Conservation (phyloP, 2,888 invertebrate species). For the Dolomedes plantarius region DNA sequence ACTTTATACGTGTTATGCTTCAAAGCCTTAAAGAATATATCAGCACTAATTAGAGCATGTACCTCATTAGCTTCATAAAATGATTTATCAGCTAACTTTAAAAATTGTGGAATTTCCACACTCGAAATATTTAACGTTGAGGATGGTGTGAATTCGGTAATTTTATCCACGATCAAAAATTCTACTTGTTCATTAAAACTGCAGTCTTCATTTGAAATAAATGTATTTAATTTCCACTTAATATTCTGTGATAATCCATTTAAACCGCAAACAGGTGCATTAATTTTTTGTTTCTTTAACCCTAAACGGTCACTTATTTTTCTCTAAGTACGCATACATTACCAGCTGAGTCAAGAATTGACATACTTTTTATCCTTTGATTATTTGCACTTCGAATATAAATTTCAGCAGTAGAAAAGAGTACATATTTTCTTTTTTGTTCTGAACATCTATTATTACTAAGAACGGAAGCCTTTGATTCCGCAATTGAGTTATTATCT, state of each 20-base stretch:
- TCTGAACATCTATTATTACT: background rate
- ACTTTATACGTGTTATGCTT: background rate
- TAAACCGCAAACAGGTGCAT: background rate
- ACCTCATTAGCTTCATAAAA: slow-evolving; percentile 11
- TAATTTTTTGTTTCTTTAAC: background rate
- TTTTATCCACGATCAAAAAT: background rate
- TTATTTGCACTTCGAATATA: background rate
- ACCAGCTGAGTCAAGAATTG: background rate
- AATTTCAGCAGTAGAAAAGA: background rate
- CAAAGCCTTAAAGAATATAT: background rate
- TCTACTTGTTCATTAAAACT: background rate
- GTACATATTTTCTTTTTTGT: background rate
- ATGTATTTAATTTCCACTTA: background rate
- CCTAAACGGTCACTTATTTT: background rate
- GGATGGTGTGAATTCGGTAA: background rate
- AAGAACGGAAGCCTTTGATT: background rate
- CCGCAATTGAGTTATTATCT: background rate
- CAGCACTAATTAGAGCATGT: background rate
- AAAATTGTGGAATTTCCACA: background rate
- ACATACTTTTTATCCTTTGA: background rate
- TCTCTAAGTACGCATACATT: background rate
- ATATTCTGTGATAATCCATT: background rate
- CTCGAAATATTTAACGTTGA: background rate
- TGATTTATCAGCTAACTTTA: too few species aligned
- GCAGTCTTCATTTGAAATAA: background rate